Evolutionary conservation across 2,888 invertebrate genomes (phyloP), one percentile per base, ranked within the genome.

Genomic region (Spicauda simplicius): DNA sequence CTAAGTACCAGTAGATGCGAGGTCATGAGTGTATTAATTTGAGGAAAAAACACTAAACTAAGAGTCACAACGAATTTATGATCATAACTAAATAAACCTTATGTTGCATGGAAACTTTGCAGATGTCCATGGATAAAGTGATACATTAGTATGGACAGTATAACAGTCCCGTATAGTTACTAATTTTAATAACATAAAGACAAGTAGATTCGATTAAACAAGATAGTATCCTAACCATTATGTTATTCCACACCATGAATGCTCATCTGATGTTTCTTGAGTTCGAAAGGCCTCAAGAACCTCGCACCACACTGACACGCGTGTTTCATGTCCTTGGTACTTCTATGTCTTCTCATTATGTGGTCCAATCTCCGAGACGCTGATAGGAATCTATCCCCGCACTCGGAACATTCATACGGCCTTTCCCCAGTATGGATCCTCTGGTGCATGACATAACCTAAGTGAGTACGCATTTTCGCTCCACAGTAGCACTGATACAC

Each of bases 301-400:
- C 84, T 78, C 0, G 91, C 88, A 0, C 80, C 70, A 66, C 93
- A 93, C 50, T 81, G 69, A 50, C 93, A 93, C 0, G 73, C 82
- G 50, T 91, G 88, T 0, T 83, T 79, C 76, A 86, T 80, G 0
- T 87, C 85, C 20, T 80, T 80, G 0, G 76, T 68, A 14, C 79
- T 80, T 62, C 80, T 82, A 56, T 92, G 91, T 16, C 81, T 78
- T n/a, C 91, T 72, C 68, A 90, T 91, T 0, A 87, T 74, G 55
- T 92, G 92, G 58, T 92, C 92, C 14, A 86, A 50, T 4, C 91
- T 76, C 60, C 91, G 76, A 0, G 91, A 91, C 12, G 91, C 80
- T 0, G 91, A 91, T 0, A 91, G 79, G 69, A 91, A 92, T 14
- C 80, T 76, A 0, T 90, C 89, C 0, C 86, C 89, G 50, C 91